phyloP scores from a whole-genome alignment of 2,113 vertebrate species.

The Balaenoptera acutorostrata region DNA sequence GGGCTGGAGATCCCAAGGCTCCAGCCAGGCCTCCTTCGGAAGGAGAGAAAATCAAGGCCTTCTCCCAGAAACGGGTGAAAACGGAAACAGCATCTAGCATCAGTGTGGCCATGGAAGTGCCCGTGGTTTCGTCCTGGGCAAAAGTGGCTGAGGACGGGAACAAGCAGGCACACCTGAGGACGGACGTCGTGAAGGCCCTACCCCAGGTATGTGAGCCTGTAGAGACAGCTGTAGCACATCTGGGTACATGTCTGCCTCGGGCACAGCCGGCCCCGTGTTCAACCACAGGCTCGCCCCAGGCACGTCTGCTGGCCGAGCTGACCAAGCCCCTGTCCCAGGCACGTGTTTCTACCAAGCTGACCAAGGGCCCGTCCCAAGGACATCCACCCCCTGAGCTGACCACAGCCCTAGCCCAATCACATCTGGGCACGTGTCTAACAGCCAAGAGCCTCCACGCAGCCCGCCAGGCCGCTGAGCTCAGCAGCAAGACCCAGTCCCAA shows the following conservation, averaged over 20 bases:
- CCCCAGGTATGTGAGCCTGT: background rate
- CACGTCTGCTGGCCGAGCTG: background rate
- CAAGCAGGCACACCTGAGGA: background rate
- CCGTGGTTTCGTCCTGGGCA: background rate
- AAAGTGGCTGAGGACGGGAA: fast-evolving
- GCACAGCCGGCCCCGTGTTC: background rate
- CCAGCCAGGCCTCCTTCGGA: background rate
- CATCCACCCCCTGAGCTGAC: fast-evolving
- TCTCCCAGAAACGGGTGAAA: background rate
- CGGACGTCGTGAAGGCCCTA: background rate
- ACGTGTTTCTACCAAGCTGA: background rate
- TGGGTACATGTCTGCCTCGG: fast-evolving
- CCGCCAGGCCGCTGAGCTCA: background rate
- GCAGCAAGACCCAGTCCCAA: constrained; percentile 15
- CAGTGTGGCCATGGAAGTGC: fast-evolving
- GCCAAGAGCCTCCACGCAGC: background rate
- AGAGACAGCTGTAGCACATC: fast-evolving
- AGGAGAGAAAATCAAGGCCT: background rate
- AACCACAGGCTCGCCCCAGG: background rate
- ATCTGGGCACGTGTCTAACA: fast-evolving
- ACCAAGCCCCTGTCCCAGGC: background rate
- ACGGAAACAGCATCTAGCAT: background rate
- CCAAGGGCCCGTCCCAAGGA: background rate
- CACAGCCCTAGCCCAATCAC: background rate
- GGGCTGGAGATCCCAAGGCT: background rate